phyloP scores from a whole-genome alignment of 2,797 vertebrate species.

The Danio tinwini region DNA sequence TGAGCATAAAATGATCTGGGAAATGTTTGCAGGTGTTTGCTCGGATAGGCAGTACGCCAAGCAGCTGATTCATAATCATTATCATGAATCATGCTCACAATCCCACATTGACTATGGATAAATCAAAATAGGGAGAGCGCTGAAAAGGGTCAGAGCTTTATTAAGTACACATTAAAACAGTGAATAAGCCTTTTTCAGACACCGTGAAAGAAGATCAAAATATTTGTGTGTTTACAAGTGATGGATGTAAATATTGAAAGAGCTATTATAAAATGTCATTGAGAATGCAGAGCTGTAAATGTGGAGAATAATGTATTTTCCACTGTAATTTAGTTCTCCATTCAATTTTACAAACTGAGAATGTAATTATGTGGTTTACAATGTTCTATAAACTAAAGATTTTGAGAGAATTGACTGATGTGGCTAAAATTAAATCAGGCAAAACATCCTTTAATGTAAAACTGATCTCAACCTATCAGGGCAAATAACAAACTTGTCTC shows the following conservation, averaged over 20 bases:
- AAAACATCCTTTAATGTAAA: too few species aligned
- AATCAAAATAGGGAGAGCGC: constrained; percentile 9
- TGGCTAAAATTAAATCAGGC: too few species aligned
- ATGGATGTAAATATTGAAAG: constrained; percentile 30
- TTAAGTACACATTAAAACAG: constrained; percentile 34
- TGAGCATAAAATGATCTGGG: constrained; percentile 19
- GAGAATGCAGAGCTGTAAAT: not conserved
- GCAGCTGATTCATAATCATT: constrained; percentile 13
- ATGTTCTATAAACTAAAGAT: not conserved
- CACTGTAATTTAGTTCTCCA: not conserved
- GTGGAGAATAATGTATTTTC: not conserved
- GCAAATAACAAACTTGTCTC: too few species aligned
- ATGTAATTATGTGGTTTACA: not conserved
- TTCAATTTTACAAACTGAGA: constrained; percentile 6
- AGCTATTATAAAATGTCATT: constrained; percentile 8
- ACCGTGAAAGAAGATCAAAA: not conserved
- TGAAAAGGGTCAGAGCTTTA: constrained; percentile 11
- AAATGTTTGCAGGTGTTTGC: constrained; percentile 31
- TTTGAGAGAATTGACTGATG: too few species aligned
- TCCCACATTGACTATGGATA: constrained; percentile 16
- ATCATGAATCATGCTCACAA: constrained; percentile 22
- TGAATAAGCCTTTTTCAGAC: not conserved
- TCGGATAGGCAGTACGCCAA: constrained; percentile 36
- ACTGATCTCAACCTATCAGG: too few species aligned
- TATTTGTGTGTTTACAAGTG: constrained; percentile 7